Base-by-base conservation (phyloP, 1,140 invertebrate genomes). In the Drosophila nebulosa region DNA sequence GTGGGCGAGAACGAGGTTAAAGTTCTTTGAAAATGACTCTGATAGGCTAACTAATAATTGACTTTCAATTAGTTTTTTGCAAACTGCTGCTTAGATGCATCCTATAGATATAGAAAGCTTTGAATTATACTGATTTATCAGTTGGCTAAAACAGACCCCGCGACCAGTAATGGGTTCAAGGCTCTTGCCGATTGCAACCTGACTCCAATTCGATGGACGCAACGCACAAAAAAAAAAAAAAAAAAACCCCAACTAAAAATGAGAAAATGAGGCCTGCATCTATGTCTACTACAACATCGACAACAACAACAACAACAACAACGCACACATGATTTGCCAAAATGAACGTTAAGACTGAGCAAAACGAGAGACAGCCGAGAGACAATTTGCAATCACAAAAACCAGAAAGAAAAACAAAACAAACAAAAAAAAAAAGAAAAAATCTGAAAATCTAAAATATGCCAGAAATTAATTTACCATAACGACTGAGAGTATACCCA, bases 321-420 rank as follows among this genome's bases (percentile, higher is more conserved):
- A 73, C 72, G 62, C 72, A 74, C 63, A 69, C 71, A 55, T 55
- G 71, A 75, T 69, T 69, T 58, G 72, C 64, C 71, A 68, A 74
- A 74, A 42, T 50, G 64, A 64, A 64, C 71, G 58, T 55, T 56
- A 39, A 50, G 63, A 66, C 66, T 70, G 69, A 36, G 55, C 74
- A 55, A 69, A 78, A 72, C 81, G 71, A 88, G 80, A 85, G 81
- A 86, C 83, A 86, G 86, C 78, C 81, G 71, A 88, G 80, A 85
- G 81, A 86, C 81, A 86, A 86, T 86, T 86, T 86, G 83, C 83
- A 86, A 86, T 88, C 67, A 78, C 62, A 74, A 65, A 61, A 61
- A 74, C 74, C 39, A 46, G 70, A 80, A 85, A 70, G 65, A 78
- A 85, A 86, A 86, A 69, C 73, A 85, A 78, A 86, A 85, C 83